These are phyloP conservation scores for Ceyx cyanopectus DNA, from an alignment of 2,113 vertebrate species.

Conservation along the genomic window DNA sequence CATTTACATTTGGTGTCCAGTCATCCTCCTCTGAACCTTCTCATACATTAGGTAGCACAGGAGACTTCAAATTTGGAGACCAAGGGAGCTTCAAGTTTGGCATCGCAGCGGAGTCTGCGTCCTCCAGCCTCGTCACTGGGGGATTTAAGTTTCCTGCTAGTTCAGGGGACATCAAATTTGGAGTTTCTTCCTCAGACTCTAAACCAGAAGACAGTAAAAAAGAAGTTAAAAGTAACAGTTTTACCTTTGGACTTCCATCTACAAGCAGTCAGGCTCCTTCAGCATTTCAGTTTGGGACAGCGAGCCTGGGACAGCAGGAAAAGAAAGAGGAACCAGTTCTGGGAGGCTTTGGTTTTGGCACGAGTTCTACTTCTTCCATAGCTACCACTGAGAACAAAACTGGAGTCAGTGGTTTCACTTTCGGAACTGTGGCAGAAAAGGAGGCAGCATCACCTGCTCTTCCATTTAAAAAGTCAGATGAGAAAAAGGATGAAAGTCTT, in stretches of 20 bases:
- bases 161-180: conserved; percentile 78
- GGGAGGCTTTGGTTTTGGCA: conserved; percentile 82
- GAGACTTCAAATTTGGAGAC: conserved; percentile 86
- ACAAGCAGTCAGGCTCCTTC: conserved; percentile 59
- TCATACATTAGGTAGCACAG: conserved; percentile 69
- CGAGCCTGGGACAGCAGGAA: conserved; percentile 76
- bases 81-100: conserved; percentile 80
- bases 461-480: conserved; percentile 79
- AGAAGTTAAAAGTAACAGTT: conserved; percentile 75
- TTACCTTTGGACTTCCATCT: conserved; percentile 83
- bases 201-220: conserved; percentile 81
- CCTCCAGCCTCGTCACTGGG: conserved; percentile 54
- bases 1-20: conserved; percentile 81
- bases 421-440: conserved; percentile 78
- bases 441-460: conserved; percentile 68
- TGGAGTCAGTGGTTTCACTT: conserved; percentile 66
- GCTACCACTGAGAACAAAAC: conserved; percentile 79
- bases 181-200: conserved; percentile 73
- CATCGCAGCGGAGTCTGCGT: conserved; percentile 70
- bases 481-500: conserved; percentile 75
- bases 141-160: conserved; percentile 77
- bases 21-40: conserved; percentile 74
- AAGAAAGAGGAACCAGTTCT: conserved; percentile 76
- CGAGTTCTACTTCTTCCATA: conserved; percentile 59
- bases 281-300: conserved; percentile 78